A percentile compares a stretch with the other conserved stretches of the same genome.
Conservation (phyloP, 2,888 invertebrate genomes). For the Seira musarum region DNA sequence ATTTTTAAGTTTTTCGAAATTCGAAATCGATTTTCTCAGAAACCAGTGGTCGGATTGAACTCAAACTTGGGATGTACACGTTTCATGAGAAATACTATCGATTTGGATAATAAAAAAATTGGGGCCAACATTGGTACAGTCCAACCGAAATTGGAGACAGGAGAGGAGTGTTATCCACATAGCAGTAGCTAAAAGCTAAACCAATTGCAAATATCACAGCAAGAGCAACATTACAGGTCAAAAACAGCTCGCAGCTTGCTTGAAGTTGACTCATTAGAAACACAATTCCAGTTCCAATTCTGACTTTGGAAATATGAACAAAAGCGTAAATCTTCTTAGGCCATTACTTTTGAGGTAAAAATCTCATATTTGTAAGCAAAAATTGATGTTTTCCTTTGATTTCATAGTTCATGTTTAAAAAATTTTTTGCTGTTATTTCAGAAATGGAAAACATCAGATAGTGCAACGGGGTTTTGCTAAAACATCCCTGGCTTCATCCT, state of each 20-base stretch:
- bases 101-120: no score
- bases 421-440: not conserved
- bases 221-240: not conserved
- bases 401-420: not conserved
- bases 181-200: no score
- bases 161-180: no score
- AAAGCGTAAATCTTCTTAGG: not conserved
- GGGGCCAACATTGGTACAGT: no score
- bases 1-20: no score
- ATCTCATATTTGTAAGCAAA: not conserved
- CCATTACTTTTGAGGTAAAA: conserved; percentile 3
- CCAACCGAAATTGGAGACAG: no score
- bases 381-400: not conserved
- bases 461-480: not conserved
- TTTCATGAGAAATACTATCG: no score
- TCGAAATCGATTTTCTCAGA: no score
- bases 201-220: no score
- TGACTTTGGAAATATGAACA: not conserved
- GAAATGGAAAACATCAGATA: not conserved
- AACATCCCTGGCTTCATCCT: not conserved
- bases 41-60: no score
- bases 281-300: not conserved
- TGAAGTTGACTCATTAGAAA: not conserved
- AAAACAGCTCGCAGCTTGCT: not conserved
- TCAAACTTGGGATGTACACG: no score